A percentile compares a stretch with the other conserved stretches of the same genome.
Conservation (phyloP, 2,113 vertebrate species). For the Siniperca chuatsi region DNA sequence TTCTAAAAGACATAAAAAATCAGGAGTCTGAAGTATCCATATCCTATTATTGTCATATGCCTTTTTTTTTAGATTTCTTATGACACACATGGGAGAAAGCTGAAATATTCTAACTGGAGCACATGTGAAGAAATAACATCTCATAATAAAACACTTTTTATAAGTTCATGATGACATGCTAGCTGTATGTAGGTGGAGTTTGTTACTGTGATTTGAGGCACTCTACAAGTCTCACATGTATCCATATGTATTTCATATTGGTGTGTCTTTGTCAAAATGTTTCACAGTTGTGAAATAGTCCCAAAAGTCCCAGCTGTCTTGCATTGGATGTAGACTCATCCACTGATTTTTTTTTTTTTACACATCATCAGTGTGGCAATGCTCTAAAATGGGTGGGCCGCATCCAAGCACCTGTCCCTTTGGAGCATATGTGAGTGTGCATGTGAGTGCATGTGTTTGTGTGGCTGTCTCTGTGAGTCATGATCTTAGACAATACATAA, state of each 20-base stretch:
- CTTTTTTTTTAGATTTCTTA: neutral
- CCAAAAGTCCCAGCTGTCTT: conserved; percentile 25
- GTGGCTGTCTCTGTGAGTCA: conserved; percentile 23
- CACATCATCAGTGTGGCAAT: conserved; percentile 26
- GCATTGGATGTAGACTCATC: conserved; percentile 3
- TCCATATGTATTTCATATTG: neutral
- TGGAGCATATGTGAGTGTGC: conserved; percentile 8
- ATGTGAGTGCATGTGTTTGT: conserved; percentile 1
- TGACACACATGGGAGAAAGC: neutral
- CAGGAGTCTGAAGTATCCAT: neutral
- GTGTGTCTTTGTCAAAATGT: conserved; percentile 1
- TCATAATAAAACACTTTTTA: neutral
- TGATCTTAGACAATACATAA: conserved; percentile 32
- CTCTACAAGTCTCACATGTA: neutral
- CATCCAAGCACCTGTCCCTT: conserved; percentile 31
- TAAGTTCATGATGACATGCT: neutral
- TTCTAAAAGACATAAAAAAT: neutral
- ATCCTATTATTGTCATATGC: neutral
- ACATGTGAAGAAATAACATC: neutral
- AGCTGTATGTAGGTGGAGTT: neutral
- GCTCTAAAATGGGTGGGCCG: conserved; percentile 16
- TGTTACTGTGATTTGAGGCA: neutral
- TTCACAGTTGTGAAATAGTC: conserved; percentile 22
- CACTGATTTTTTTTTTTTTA: neutral
- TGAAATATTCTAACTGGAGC: neutral